A percentile compares a stretch with the other conserved stretches of the same genome.
These are phyloP conservation scores for Ploceus nigricollis DNA, from an alignment of 2,113 vertebrate species.

Conservation along the genomic window DNA sequence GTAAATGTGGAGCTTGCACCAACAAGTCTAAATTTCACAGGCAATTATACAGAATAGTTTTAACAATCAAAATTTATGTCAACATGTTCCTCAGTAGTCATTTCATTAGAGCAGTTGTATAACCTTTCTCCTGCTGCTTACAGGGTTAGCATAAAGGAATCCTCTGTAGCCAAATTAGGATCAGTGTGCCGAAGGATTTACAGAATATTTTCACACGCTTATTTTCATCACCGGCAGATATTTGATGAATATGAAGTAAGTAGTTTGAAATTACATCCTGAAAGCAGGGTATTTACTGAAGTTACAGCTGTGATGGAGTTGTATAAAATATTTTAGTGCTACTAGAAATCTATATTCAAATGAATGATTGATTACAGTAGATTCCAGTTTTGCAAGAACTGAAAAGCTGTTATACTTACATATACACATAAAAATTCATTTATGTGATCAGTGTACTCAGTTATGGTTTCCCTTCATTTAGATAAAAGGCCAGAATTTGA, in stretches of 20 bases:
- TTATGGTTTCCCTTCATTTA: not conserved
- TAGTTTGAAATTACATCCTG: not conserved
- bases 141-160: constrained; percentile 99
- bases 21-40: not conserved
- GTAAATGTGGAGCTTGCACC: not conserved
- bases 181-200: constrained; percentile 98
- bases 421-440: not conserved
- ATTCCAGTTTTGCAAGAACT: not conserved
- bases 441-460: not conserved
- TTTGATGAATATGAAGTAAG: constrained; percentile 98
- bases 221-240: constrained; percentile 98
- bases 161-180: constrained; percentile 97
- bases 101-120: not conserved
- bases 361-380: not conserved
- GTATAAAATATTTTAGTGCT: not conserved
- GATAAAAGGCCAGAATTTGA: not conserved
- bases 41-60: not conserved
- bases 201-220: constrained; percentile 99
- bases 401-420: not conserved
- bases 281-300: not conserved
- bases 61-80: not conserved
- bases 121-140: constrained; percentile 37
- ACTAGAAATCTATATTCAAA: not conserved
- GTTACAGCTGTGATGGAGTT: not conserved
- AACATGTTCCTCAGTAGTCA: rapidly evolving